phyloP scores from a whole-genome alignment of 2,888 invertebrate species.

The Epinotia nisella region DNA sequence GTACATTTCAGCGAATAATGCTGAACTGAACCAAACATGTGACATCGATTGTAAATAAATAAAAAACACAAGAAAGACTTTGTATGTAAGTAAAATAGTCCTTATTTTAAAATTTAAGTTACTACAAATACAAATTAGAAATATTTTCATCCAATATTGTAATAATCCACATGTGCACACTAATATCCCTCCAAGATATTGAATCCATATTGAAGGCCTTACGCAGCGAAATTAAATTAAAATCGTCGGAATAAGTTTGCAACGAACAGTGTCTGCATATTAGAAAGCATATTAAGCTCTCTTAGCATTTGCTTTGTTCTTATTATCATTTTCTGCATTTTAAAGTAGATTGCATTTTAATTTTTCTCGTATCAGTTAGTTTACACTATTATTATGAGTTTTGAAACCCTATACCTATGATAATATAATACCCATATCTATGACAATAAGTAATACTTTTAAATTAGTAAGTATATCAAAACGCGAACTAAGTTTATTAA shows the following conservation, averaged over 20 bases:
- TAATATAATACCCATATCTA: too few species aligned
- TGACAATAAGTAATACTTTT: too few species aligned
- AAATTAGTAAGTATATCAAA: too few species aligned
- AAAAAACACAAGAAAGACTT: too few species aligned
- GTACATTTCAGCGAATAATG: too few species aligned
- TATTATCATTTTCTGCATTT: constrained; percentile 2
- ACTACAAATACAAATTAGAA: neutral
- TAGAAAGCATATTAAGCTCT: constrained; percentile 23
- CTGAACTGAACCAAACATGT: too few species aligned
- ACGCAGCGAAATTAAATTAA: constrained; percentile 18
- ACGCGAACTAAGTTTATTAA: too few species aligned
- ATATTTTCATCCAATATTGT: neutral
- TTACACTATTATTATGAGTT: neutral
- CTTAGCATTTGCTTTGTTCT: constrained; percentile 11
- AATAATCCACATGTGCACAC: neutral
- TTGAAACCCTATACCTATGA: too few species aligned
- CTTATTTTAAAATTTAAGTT: too few species aligned
- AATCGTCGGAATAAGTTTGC: constrained; percentile 11
- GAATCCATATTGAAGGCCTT: constrained; percentile 14
- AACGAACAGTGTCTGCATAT: constrained; percentile 17
- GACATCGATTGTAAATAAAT: too few species aligned
- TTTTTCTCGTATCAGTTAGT: neutral
- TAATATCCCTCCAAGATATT: constrained; percentile 14
- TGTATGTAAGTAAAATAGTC: too few species aligned
- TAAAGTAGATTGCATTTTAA: neutral